Base-by-base conservation (phyloP, 2,888 invertebrate genomes). In the Amiota communis region DNA sequence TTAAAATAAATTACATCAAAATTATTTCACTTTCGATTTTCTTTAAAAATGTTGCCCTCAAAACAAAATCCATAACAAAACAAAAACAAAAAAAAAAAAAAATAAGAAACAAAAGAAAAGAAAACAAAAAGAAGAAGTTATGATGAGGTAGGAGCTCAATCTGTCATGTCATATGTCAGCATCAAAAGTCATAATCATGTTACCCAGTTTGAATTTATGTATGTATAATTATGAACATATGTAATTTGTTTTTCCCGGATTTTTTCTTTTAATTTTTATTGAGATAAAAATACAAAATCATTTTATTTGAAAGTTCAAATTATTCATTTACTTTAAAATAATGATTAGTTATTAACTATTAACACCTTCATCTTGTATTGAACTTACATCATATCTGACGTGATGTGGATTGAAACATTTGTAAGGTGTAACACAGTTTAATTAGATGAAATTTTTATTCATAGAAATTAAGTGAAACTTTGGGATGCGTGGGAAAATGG, bases 21-120 rank as follows among this genome's bases (percentile, higher is more conserved):
- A 83, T 77, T 74, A 76, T 79, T 80, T 77, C 70, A 73, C 75
- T 81, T 83, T 80, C 78, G 72, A 56, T 23, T 15, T 15, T 13
- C 23, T 56, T 23, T 17, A n/a, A 12, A 10, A 1, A 11, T n/a
- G n/a, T 59, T 59, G 59, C 15, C 17, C 13, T 6, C 6, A 59
- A 59, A 23, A 64, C 8, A 64, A 59, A n/a, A 12, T n/a, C n/a
- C n/a, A n/a, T n/a, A n/a, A n/a, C n/a, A n/a, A n/a, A n/a, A n/a
- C n/a, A n/a, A n/a, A n/a, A n/a, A 53, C 12, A 12, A n/a, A 53
- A n/a, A 6, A 4, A 10, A 76, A 73, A 80, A 76, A 75, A 51
- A 53, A 56, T 0, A 10, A 76, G 70, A 80, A 76, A 75, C 47
- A 53, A 56, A 15, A 53, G 71, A 23, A 53, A 53, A 3, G 10